A percentile compares a stretch with the other conserved stretches of the same genome.
phyloP scores from a whole-genome alignment of 1,140 invertebrate species.

The Neodiprion fabricii region DNA sequence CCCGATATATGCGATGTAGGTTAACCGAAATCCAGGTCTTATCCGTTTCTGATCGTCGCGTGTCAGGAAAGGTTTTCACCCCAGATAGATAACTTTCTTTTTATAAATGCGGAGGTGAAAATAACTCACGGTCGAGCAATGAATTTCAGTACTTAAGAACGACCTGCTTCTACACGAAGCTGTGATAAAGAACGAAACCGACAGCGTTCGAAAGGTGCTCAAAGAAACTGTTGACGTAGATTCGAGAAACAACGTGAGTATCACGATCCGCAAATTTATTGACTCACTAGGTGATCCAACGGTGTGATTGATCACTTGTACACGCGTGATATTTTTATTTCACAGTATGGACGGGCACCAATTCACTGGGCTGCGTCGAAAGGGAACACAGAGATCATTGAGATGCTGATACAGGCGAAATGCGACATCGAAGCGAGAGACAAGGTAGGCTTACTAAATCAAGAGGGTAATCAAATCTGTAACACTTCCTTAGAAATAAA shows the following conservation, averaged over 20 bases:
- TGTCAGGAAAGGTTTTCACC: too few relatives aligned
- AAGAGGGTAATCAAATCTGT: background rate
- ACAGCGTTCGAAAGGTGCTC: slow-evolving; percentile 68
- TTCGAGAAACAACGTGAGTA: slow-evolving; percentile 74
- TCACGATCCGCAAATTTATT: background rate
- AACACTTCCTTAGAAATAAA: background rate
- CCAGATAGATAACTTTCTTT: too few relatives aligned
- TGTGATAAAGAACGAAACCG: slow-evolving; percentile 75
- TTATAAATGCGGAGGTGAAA: too few relatives aligned
- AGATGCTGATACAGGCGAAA: slow-evolving; percentile 73
- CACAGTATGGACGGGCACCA: slow-evolving; percentile 76
- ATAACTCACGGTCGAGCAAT: too few relatives aligned
- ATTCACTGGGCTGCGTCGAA: slow-evolving; percentile 80
- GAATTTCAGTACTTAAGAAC: slow-evolving; percentile 63
- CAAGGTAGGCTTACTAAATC: slow-evolving; percentile 64
- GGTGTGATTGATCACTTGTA: background rate
- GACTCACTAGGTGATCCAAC: background rate
- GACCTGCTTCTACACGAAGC: slow-evolving; percentile 75
- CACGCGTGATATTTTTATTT: slow-evolving; percentile 32
- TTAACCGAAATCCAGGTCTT: too few relatives aligned
- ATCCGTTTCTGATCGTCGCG: too few relatives aligned
- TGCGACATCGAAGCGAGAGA: slow-evolving; percentile 80
- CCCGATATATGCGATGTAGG: too few relatives aligned
- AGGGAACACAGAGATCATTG: slow-evolving; percentile 76
- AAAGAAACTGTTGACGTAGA: slow-evolving; percentile 72